Percentiles rank a stretch among this genome's conserved stretches.
Evolutionary conservation across 1,140 invertebrate genomes (phyloP).

Genomic region (Ceratina japonica): DNA sequence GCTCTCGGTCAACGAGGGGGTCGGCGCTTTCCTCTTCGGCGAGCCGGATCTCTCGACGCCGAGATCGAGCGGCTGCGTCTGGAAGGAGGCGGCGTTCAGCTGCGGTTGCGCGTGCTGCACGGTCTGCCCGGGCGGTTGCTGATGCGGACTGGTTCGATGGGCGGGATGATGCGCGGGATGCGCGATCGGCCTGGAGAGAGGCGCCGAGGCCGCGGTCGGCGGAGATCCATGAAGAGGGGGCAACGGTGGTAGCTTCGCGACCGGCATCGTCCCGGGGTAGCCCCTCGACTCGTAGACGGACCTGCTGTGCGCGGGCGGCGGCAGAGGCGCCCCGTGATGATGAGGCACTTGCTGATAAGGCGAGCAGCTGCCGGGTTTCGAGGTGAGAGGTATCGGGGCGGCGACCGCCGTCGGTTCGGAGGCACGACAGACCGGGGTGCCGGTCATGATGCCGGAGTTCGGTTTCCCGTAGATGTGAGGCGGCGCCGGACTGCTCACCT

Average conservation of each 20-base stretch:
- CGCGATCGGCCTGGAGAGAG: slow-evolving; percentile 75
- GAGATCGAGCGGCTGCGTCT: slow-evolving; percentile 87
- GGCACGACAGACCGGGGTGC: slow-evolving; percentile 82
- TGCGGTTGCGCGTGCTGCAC: slow-evolving; percentile 58
- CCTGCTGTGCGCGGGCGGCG: slow-evolving; percentile 82
- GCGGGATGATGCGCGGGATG: slow-evolving; percentile 70
- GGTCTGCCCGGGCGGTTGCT: slow-evolving; percentile 68
- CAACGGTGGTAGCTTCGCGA: slow-evolving; percentile 79
- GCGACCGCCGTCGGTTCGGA: slow-evolving; percentile 71
- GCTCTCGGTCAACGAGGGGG: slow-evolving; percentile 67
- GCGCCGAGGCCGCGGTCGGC: slow-evolving; percentile 74
- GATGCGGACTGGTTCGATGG: slow-evolving; percentile 67
- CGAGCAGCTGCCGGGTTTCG: slow-evolving; percentile 84
- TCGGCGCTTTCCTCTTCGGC: slow-evolving; percentile 81
- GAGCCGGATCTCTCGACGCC: slow-evolving; percentile 81
- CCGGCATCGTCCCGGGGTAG: slow-evolving; percentile 78
- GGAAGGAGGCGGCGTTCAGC: slow-evolving; percentile 73
- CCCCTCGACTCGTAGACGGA: slow-evolving; percentile 78
- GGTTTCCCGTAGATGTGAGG: slow-evolving; percentile 89
- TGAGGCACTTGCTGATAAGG: slow-evolving; percentile 84
- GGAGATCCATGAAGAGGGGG: slow-evolving; percentile 78
- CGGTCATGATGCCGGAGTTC: slow-evolving; percentile 82
- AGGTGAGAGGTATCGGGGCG: slow-evolving; percentile 82
- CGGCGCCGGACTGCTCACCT: slow-evolving; percentile 89
- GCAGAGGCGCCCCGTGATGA: slow-evolving; percentile 80